Evolutionary conservation across 2,797 vertebrate species (phyloP).

Genomic region (Graptemys geographica): DNA sequence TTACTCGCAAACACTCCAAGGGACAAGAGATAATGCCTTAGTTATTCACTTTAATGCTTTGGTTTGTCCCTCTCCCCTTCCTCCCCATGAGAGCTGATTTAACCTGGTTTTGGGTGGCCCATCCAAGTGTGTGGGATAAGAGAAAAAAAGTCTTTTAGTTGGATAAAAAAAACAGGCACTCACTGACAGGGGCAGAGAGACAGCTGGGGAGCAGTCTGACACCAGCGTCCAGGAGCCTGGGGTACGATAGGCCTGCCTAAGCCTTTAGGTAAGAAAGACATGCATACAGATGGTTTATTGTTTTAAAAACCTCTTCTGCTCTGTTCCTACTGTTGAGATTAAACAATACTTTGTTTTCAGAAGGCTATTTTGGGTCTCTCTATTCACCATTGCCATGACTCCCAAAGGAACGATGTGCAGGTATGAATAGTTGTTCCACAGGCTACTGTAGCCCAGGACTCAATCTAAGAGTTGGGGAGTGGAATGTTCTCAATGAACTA

Average conservation of each 20-base stretch:
- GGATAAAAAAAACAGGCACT: not conserved
- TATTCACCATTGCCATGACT: not conserved
- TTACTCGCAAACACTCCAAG: not conserved
- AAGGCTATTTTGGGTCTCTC: not conserved
- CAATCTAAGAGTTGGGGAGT: not conserved
- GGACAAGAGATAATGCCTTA: not conserved
- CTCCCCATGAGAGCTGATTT: not conserved
- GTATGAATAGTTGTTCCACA: not conserved
- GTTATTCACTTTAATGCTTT: not conserved
- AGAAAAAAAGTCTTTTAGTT: not conserved
- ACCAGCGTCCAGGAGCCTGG: not conserved
- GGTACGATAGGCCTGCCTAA: not conserved
- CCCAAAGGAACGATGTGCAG: not conserved
- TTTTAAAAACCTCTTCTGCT: not conserved
- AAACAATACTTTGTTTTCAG: not conserved
- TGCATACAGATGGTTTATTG: not conserved
- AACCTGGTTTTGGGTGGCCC: not conserved
- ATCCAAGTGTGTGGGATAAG: not conserved
- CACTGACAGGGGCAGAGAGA: not conserved
- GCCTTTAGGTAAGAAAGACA: not conserved
- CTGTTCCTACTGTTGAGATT: not conserved
- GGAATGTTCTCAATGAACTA: not conserved
- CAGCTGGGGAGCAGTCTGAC: not conserved
- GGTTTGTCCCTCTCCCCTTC: not conserved
- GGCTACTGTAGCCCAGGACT: not conserved